Conservation (phyloP, 2,888 invertebrate genomes). For the Zelleria hepariella region DNA sequence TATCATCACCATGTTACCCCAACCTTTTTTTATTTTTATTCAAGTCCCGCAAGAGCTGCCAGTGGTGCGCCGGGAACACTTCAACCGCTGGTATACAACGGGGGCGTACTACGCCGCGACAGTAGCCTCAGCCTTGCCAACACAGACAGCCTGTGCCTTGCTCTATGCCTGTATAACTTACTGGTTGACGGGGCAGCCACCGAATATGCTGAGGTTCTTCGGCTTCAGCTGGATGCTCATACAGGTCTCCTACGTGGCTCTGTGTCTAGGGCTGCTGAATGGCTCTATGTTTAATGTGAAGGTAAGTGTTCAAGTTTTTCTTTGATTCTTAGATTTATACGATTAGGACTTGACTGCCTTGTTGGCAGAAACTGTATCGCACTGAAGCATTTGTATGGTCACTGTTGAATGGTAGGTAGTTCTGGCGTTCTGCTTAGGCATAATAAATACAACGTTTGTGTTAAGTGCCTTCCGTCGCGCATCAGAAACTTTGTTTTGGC, state of each 20-base stretch:
- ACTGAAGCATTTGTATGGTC: too few relatives aligned
- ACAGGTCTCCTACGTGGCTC: conserved; percentile 85
- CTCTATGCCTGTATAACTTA: conserved; percentile 85
- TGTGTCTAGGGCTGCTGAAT: conserved; percentile 87
- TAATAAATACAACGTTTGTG: too few relatives aligned
- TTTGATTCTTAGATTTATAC: background rate
- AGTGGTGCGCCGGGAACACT: conserved; percentile 85
- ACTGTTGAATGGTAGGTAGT: too few relatives aligned
- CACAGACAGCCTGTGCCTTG: conserved; percentile 82
- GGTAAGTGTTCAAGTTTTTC: conserved; percentile 69
- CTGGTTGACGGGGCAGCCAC: conserved; percentile 88
- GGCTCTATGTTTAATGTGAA: conserved; percentile 86
- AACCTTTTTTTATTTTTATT: too few relatives aligned
- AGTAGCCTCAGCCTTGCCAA: conserved; percentile 84
- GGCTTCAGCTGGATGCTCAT: conserved; percentile 81
- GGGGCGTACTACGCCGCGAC: conserved; percentile 86
- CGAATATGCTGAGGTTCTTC: conserved; percentile 79
- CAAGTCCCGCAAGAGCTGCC: conserved; percentile 88
- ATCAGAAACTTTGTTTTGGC: too few relatives aligned
- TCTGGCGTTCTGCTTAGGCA: too few relatives aligned
- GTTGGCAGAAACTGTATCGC: too few relatives aligned
- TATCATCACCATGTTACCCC: too few relatives aligned
- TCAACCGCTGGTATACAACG: conserved; percentile 92
- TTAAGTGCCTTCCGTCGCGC: too few relatives aligned
- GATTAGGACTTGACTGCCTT: too few relatives aligned